phyloP scores from a whole-genome alignment of 2,888 invertebrate species.

The Rhopalosiphum nymphaeae region DNA sequence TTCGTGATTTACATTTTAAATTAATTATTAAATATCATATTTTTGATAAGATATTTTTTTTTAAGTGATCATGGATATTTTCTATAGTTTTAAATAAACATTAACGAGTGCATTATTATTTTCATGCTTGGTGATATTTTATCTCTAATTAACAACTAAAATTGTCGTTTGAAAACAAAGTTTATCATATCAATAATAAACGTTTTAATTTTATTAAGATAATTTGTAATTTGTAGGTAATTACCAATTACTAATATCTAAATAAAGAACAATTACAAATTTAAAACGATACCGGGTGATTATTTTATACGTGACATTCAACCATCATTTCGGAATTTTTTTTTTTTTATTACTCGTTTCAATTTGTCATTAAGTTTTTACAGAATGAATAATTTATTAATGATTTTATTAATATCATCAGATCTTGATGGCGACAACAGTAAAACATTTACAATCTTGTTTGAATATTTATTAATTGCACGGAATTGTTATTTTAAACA shows the following conservation, averaged over 20 bases:
- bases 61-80: background rate
- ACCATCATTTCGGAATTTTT: background rate
- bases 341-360: background rate
- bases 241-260: background rate
- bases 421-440: background rate
- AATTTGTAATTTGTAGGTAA: background rate
- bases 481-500: background rate
- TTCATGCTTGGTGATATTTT: background rate
- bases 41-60: background rate
- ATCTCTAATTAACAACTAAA: background rate
- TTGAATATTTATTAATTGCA: background rate
- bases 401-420: background rate
- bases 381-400: background rate
- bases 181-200: background rate
- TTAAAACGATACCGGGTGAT: slow-evolving; percentile 9
- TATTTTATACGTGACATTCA: background rate
- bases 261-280: background rate
- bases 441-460: background rate
- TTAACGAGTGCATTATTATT: background rate
- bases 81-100: background rate
- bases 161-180: background rate
- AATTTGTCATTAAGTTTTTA: background rate
- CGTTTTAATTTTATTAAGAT: background rate
- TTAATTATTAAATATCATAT: background rate
- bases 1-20: background rate